Percentiles rank a stretch among this genome's conserved stretches.
Conservation (phyloP, 2,113 vertebrate genomes). For the Chionodraco myersi region DNA sequence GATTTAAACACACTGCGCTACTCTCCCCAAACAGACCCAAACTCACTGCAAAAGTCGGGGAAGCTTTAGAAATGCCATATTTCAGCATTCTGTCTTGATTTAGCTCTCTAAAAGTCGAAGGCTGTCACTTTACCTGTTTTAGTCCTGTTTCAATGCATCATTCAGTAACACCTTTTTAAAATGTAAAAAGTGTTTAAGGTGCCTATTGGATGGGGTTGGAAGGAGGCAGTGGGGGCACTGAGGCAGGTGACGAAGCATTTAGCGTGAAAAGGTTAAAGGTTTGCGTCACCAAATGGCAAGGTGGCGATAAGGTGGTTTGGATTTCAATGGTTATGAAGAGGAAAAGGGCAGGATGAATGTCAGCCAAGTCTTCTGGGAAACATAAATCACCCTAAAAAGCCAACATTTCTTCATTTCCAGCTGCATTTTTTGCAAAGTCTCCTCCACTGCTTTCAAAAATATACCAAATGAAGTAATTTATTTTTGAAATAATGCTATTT, state of each 20-base stretch:
- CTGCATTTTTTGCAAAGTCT: slow-evolving; percentile 11
- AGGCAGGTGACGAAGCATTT: slow-evolving; percentile 67
- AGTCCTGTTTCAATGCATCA: slow-evolving; percentile 47
- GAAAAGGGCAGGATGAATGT: slow-evolving; percentile 78
- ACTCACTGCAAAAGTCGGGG: slow-evolving; percentile 35
- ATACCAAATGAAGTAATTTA: not conserved
- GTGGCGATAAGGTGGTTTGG: slow-evolving; percentile 62
- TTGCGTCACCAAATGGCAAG: slow-evolving; percentile 69
- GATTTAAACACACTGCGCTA: slow-evolving; percentile 30
- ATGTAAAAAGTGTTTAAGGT: slow-evolving; percentile 42
- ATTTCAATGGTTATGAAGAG: slow-evolving; percentile 61
- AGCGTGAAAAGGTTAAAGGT: slow-evolving; percentile 77
- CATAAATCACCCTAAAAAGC: slow-evolving; percentile 69
- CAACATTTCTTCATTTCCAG: slow-evolving; percentile 31
- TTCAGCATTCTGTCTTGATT: slow-evolving; percentile 56
- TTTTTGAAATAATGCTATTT: slow-evolving; percentile 1
- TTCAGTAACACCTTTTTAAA: slow-evolving; percentile 45
- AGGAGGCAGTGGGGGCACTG: slow-evolving; percentile 2
- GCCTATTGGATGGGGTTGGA: slow-evolving; percentile 15
- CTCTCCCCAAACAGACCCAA: slow-evolving; percentile 10
- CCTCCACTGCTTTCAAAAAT: slow-evolving; percentile 19
- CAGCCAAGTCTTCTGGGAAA: slow-evolving; percentile 66
- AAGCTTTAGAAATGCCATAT: slow-evolving; percentile 69
- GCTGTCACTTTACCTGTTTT: slow-evolving; percentile 24
- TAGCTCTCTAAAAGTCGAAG: slow-evolving; percentile 49